Conservation (phyloP, 2,888 invertebrate genomes). For the Griposia aprilina region DNA sequence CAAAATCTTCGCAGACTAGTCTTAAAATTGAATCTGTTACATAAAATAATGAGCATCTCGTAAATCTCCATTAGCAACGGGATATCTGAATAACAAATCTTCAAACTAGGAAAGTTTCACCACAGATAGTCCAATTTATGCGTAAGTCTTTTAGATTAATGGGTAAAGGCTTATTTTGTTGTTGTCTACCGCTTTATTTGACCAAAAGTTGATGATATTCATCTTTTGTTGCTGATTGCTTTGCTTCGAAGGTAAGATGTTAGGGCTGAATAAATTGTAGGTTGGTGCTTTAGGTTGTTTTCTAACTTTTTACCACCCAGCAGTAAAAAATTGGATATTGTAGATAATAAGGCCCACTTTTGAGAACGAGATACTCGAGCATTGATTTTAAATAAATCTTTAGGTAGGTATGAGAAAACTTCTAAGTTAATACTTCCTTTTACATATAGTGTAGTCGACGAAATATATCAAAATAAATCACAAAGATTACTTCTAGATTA, state of each 20-base stretch:
- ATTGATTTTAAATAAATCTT: not conserved
- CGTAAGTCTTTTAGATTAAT: slow-evolving; percentile 63
- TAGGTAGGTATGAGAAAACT: not conserved
- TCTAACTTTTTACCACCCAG: too few relatives aligned
- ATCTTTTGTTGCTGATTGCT: slow-evolving; percentile 17
- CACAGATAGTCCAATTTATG: slow-evolving; percentile 62
- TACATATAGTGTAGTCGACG: too few relatives aligned
- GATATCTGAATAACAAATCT: slow-evolving; percentile 67
- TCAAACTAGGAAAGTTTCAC: slow-evolving; percentile 62
- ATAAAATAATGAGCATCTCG: slow-evolving; percentile 55
- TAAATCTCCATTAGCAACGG: slow-evolving; percentile 63
- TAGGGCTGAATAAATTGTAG: not conserved
- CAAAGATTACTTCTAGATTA: not conserved
- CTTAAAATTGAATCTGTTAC: slow-evolving; percentile 54
- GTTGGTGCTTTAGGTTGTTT: too few relatives aligned
- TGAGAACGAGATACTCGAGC: not conserved
- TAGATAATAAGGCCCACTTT: not conserved
- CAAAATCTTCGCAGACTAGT: slow-evolving; percentile 20
- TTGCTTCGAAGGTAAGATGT: not conserved
- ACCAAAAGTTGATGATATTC: slow-evolving; percentile 39
- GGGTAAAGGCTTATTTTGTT: slow-evolving; percentile 53
- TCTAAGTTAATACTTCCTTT: not conserved
- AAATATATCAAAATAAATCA: too few relatives aligned
- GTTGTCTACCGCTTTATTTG: slow-evolving; percentile 40
- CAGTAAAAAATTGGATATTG: not conserved